phyloP scores from a whole-genome alignment of 2,888 invertebrate species.

The Schizaphis graminum region DNA sequence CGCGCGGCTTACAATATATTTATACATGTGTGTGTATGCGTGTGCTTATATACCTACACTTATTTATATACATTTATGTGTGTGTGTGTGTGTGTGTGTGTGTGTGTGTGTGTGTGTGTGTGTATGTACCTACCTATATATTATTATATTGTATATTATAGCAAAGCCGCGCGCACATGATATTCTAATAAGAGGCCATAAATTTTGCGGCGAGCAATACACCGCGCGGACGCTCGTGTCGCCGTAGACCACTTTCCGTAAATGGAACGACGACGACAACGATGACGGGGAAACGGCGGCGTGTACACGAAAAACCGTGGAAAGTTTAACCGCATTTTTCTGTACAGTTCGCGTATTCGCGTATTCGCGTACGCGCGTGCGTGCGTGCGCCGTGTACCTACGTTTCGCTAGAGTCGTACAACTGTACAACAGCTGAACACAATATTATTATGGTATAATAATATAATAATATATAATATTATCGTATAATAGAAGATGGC shows the following conservation, averaged over 20 bases:
- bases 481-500: neutral
- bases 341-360: neutral
- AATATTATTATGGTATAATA: neutral
- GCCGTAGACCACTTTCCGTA: constrained; percentile 56
- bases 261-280: constrained; percentile 51
- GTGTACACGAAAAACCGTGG: constrained; percentile 51
- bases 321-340: constrained; percentile 58
- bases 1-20: constrained; percentile 1
- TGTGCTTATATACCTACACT: neutral
- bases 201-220: constrained; percentile 29
- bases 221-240: neutral
- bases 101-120: too few species aligned
- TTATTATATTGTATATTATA: neutral
- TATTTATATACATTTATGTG: too few species aligned
- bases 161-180: constrained; percentile 10
- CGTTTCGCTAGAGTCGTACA: neutral
- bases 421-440: neutral
- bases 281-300: constrained; percentile 2
- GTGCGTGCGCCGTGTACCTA: neutral
- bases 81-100: neutral
- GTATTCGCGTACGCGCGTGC: neutral
- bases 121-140: neutral
- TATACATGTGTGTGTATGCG: neutral
- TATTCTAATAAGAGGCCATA: constrained; percentile 60
- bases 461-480: neutral